phyloP scores from a whole-genome alignment of 2,797 vertebrate species.

The Molossus alvarezi region DNA sequence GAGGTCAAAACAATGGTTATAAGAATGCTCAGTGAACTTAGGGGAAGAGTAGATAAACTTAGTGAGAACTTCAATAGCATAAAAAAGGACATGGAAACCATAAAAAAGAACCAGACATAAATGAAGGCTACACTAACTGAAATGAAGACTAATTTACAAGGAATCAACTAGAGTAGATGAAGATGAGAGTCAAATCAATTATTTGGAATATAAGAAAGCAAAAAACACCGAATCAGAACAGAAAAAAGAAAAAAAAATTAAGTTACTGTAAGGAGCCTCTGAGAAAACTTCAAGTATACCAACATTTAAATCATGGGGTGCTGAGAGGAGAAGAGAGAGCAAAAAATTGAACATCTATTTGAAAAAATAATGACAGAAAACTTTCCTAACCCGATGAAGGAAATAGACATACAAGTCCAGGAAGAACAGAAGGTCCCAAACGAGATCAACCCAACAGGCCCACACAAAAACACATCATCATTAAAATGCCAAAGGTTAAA shows the following conservation, averaged over 20 bases:
- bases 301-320: not conserved
- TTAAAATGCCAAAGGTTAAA: too few species aligned
- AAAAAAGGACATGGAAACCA: not conserved
- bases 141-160: not conserved
- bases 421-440: too few species aligned
- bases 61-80: not conserved
- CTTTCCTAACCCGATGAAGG: too few species aligned
- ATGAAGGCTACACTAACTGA: not conserved
- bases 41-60: not conserved
- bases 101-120: not conserved
- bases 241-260: not conserved
- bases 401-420: too few species aligned
- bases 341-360: too few species aligned
- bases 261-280: not conserved
- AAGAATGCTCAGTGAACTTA: not conserved
- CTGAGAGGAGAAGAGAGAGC: not conserved
- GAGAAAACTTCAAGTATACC: not conserved
- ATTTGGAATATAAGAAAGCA: not conserved
- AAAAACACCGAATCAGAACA: too few species aligned
- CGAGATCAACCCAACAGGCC: too few species aligned
- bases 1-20: not conserved
- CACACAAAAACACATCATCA: too few species aligned
- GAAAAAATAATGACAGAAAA: too few species aligned
- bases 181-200: not conserved
- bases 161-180: not conserved